phyloP scores from a whole-genome alignment of 2,888 invertebrate species.

The Sinodicranocentrus sp. region DNA sequence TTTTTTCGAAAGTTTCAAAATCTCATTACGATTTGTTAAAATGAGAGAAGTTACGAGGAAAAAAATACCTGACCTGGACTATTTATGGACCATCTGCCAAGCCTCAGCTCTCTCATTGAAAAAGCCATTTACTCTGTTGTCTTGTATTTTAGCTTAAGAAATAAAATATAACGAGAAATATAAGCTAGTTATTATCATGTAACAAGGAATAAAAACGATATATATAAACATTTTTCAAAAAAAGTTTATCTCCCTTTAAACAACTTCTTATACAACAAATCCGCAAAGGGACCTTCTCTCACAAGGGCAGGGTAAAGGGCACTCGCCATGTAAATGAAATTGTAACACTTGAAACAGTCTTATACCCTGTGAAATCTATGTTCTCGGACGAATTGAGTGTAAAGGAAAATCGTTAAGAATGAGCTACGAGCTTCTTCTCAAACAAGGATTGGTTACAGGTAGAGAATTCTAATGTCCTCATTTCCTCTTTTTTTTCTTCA shows the following conservation, averaged over 20 bases:
- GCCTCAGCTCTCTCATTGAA: conserved; percentile 21
- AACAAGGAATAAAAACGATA: background rate
- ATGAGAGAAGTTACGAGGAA: too few relatives aligned
- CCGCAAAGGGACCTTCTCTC: background rate
- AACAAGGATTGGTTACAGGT: conserved; percentile 21
- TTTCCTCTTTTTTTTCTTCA: conserved; percentile 61
- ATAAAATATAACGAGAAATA: background rate
- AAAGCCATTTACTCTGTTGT: background rate
- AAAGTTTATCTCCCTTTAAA: too few relatives aligned
- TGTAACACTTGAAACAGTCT: conserved; percentile 48
- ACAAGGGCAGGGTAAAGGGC: conserved; percentile 5
- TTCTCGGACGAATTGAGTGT: too few relatives aligned
- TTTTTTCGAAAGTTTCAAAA: conserved; percentile 32
- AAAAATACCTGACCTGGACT: conserved; percentile 39
- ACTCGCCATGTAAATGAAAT: conserved; percentile 28
- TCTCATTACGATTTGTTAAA: conserved; percentile 62
- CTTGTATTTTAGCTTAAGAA: background rate
- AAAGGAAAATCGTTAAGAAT: conserved; percentile 40
- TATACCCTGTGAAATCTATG: too few relatives aligned
- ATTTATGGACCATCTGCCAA: conserved; percentile 59
- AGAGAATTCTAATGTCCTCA: conserved; percentile 75
- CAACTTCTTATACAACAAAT: too few relatives aligned
- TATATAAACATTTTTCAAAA: too few relatives aligned
- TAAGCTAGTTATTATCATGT: background rate
- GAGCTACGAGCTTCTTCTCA: conserved; percentile 23